Evolutionary conservation across 2,888 invertebrate genomes (phyloP), one percentile per base, ranked within the genome.

Genomic region (Seira musarum): DNA sequence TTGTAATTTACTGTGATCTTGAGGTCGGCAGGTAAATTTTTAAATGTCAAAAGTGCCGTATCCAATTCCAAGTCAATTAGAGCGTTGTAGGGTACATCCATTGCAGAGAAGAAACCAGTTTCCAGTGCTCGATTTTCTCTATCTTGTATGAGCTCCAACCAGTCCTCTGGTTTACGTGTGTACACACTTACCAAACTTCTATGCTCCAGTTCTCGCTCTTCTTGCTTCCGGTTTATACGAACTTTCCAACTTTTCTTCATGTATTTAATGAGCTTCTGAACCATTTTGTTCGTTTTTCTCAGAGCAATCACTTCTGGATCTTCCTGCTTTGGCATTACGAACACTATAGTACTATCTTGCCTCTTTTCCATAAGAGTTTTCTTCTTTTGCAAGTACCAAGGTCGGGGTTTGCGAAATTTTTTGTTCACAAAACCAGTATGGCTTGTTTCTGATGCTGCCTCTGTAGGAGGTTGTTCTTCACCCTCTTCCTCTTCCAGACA

Each of bases 191-290:
- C 69, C 8, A 79, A 40, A 1, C 76, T 80, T 21, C 82, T 64
- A 46, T 74, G 75, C 19, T 79, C 74, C 63, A 82, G 25, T 60
- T 75, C 75, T n/a, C 82, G 30, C 0, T 82, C 82, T 57, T 53
- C 79, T 46, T 79, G 80, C 13, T 63, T 70, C 10, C 63, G 24
- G 21, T 82, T 64, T 0, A 82, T 68, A 24, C 80, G 60, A 8
- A 82, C 61, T n/a, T 70, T 74, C 86, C 85, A 86, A 57, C 79
- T 81, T 70, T 82, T 82, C 53, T 83, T 82, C 72, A 86, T 69
- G 67, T 85, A 86, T 24, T 82, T 81, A 13, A 86, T 78, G 2
- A 85, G 61, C 24, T 85, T 82, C n/a, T 80, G 79, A 25, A 77
- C 77, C 73, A 72, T 73, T 69, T 80, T 81, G 15, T 81, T 80